phyloP scores from a whole-genome alignment of 2,797 vertebrate genomes.

The Sebastes itinus region DNA sequence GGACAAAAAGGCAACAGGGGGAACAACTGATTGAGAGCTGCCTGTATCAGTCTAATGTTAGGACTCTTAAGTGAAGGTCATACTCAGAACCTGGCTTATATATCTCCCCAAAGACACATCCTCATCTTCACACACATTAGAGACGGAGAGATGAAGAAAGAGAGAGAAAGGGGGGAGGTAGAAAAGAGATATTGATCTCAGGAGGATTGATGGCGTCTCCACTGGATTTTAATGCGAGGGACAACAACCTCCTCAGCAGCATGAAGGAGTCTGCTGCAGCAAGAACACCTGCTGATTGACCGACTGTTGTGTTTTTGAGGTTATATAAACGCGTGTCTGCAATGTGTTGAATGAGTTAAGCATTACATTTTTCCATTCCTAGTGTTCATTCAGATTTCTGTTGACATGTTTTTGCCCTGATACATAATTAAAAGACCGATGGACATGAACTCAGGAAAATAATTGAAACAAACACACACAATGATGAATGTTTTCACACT shows the following conservation, averaged over 20 bases:
- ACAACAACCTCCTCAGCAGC: conserved; percentile 37
- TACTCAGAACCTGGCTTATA: conserved; percentile 3
- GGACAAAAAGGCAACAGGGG: neutral
- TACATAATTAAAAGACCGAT: conserved; percentile 21
- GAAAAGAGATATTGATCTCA: conserved; percentile 61
- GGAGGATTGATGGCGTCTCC: conserved; percentile 55
- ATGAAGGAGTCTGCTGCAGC: conserved; percentile 13
- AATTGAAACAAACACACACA: neutral
- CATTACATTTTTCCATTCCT: neutral
- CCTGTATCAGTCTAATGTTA: neutral
- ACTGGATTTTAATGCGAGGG: conserved; percentile 63
- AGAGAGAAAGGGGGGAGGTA: neutral
- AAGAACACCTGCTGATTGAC: conserved; percentile 16
- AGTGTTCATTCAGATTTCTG: conserved; percentile 4
- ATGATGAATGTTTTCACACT: neutral
- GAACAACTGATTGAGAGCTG: neutral
- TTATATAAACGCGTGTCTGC: conserved; percentile 1
- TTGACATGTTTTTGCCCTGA: neutral
- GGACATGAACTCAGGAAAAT: conserved; percentile 33
- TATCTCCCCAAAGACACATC: neutral
- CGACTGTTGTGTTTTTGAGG: neutral
- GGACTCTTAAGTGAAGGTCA: conserved; percentile 17
- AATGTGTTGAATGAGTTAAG: neutral
- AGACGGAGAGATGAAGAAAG: conserved; percentile 6
- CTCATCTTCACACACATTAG: conserved; percentile 11